Evolutionary conservation across 2,797 vertebrate genomes (phyloP), one percentile per base, ranked within the genome.

Genomic region (Ciconia nigra): DNA sequence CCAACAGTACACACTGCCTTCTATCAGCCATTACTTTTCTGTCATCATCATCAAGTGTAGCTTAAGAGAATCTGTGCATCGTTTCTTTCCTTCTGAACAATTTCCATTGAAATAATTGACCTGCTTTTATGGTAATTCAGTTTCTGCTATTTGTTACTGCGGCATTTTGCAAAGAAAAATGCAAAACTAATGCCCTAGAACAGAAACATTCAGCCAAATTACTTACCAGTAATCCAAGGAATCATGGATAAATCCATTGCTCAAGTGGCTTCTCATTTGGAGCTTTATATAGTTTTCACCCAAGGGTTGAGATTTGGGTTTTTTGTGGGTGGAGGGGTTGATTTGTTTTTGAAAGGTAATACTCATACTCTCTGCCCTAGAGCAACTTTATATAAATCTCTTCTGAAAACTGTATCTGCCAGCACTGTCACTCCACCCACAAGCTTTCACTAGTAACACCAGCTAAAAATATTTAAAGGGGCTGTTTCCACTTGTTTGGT

Each of bases 81-180:
- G 7, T 94, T 94, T 96, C 78, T 87, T 69, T 74, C 77, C 67
- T 90, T 87, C 88, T 54, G 87, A 90, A 90, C 80, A 91, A 92
- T 94, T 90, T 89, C 74, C 85, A 79, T 82, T 55, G 62, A 96
- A 97, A 96, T 96, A 97, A 96, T 93, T 96, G 87, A 77, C 83
- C 89, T 83, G 77, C 57, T 96, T 97, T 97, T 80, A 93, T 96
- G 93, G 83, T 95, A 96, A 96, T 95, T 96, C 1, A 0, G 42
- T 72, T 55, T 55, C 80, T 61, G 44, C 42, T 87, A 67, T 95
- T 97, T 94, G 87, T 96, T 95, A 85, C 49, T 87, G 58, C 70
- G 90, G 89, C 94, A 61, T 95, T 93, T 98, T 98, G 97, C 95
- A 97, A 97, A 98, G 96, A 98, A 98, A 98, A 98, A 98, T 89